Evolutionary conservation across 1,140 invertebrate species (phyloP).

Genomic region (Archivesica marissinica): DNA sequence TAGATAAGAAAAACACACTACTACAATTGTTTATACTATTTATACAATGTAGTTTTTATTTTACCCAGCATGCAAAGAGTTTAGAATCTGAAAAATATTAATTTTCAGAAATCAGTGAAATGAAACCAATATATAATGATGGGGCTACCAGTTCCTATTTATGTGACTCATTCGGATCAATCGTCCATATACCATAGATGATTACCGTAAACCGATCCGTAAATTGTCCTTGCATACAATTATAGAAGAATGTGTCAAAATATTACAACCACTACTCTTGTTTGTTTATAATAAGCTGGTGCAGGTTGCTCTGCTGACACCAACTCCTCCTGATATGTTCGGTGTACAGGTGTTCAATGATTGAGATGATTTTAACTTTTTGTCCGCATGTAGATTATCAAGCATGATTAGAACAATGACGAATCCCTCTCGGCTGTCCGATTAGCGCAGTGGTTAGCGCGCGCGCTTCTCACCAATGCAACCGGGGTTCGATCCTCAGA

Average conservation of each 20-base stretch:
- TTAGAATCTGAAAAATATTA: too few relatives aligned
- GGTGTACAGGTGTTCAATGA: constrained; percentile 14
- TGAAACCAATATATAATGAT: too few relatives aligned
- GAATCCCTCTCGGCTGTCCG: background rate
- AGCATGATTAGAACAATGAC: constrained; percentile 12
- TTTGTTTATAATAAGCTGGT: background rate
- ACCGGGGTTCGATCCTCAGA: too few relatives aligned
- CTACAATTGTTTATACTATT: too few relatives aligned
- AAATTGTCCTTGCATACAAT: constrained; percentile 27
- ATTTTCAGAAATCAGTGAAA: too few relatives aligned
- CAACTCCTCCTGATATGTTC: background rate
- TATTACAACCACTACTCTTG: constrained; percentile 18
- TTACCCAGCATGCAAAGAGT: too few relatives aligned
- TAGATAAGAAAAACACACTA: too few relatives aligned
- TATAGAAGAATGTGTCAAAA: constrained; percentile 60
- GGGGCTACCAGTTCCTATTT: background rate
- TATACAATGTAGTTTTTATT: too few relatives aligned
- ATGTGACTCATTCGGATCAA: constrained; percentile 14
- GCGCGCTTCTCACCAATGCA: background rate
- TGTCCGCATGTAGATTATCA: constrained; percentile 15
- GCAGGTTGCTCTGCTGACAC: background rate
- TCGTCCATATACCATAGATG: background rate
- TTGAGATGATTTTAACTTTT: constrained; percentile 3
- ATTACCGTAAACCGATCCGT: constrained; percentile 13
- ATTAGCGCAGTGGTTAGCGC: background rate